These are phyloP conservation scores for Brenthis daphne DNA, from an alignment of 2,888 invertebrate species.

Conservation along the genomic window DNA sequence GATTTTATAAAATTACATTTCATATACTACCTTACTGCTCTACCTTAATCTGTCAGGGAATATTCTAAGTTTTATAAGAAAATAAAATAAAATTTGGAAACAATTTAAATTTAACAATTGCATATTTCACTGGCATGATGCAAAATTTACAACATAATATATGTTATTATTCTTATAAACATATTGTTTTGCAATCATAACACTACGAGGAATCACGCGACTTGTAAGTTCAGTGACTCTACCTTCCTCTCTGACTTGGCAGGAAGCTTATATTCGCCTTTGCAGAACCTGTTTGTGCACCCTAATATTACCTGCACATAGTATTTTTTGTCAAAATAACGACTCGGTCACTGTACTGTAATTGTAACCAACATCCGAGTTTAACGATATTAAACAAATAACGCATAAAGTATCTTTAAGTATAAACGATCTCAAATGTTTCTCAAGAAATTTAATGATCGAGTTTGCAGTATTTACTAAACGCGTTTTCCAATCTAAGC, in stretches of 20 bases:
- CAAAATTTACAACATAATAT: too few species aligned
- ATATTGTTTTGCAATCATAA: constrained; percentile 73
- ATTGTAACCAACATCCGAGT: constrained; percentile 19
- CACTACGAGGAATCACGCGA: constrained; percentile 74
- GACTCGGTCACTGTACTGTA: constrained; percentile 37
- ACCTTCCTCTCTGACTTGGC: constrained; percentile 73
- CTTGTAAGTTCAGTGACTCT: constrained; percentile 78
- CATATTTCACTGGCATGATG: too few species aligned
- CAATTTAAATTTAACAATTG: too few species aligned
- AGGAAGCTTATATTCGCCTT: constrained; percentile 73
- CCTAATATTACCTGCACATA: constrained; percentile 63
- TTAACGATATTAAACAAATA: constrained; percentile 13
- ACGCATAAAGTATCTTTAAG: constrained; percentile 5
- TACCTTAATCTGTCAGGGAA: too few species aligned
- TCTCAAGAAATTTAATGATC: constrained; percentile 20
- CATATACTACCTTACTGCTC: too few species aligned
- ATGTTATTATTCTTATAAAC: constrained; percentile 24
- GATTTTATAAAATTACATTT: too few species aligned
- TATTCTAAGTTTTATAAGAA: too few species aligned
- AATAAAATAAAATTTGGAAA: too few species aligned
- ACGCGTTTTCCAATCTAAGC: constrained; percentile 27
- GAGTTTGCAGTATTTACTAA: constrained; percentile 24
- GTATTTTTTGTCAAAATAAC: constrained; percentile 42
- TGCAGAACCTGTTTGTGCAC: constrained; percentile 75
- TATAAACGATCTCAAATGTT: constrained; percentile 8